A percentile compares a stretch with the other conserved stretches of the same genome.
phyloP scores from a whole-genome alignment of 1,140 invertebrate species.

The Aphelenchoides fujianensis region DNA sequence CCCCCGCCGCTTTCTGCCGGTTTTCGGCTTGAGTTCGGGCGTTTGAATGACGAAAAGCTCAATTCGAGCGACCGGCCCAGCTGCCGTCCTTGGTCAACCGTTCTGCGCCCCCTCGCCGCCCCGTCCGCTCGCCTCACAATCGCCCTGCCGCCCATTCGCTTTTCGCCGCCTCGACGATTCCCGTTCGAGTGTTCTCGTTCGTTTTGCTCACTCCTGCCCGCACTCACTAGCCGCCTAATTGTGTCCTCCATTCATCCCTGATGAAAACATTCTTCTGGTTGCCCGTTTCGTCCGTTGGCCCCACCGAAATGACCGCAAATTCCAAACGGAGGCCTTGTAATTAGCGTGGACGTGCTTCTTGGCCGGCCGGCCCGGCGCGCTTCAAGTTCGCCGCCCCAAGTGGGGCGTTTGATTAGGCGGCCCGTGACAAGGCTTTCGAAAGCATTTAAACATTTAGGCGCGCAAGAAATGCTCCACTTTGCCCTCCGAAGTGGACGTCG shows the following conservation, averaged over 20 bases:
- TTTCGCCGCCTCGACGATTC: too few species aligned
- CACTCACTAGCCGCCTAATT: too few species aligned
- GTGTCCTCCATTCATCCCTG: too few species aligned
- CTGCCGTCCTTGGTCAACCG: not conserved
- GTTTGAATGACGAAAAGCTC: constrained; percentile 1
- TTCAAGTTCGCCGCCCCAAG: not conserved
- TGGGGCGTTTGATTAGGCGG: not conserved
- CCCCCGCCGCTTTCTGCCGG: not conserved
- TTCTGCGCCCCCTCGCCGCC: not conserved
- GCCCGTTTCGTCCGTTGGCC: too few species aligned
- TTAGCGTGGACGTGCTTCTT: too few species aligned
- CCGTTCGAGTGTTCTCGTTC: not conserved
- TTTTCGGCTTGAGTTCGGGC: too few species aligned
- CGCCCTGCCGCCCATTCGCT: not conserved
- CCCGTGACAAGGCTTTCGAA: not conserved
- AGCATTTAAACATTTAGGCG: not conserved
- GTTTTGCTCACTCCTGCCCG: not conserved
- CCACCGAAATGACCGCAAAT: too few species aligned
- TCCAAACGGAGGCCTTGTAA: too few species aligned
- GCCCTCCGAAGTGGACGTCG: not conserved
- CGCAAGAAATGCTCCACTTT: not conserved
- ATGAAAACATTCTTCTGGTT: too few species aligned
- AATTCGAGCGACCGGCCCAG: constrained; percentile 3
- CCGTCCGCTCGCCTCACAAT: not conserved
- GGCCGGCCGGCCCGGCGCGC: too few species aligned